Base-by-base conservation (phyloP, 1,140 invertebrate genomes). In the Dreissena rostriformis region DNA sequence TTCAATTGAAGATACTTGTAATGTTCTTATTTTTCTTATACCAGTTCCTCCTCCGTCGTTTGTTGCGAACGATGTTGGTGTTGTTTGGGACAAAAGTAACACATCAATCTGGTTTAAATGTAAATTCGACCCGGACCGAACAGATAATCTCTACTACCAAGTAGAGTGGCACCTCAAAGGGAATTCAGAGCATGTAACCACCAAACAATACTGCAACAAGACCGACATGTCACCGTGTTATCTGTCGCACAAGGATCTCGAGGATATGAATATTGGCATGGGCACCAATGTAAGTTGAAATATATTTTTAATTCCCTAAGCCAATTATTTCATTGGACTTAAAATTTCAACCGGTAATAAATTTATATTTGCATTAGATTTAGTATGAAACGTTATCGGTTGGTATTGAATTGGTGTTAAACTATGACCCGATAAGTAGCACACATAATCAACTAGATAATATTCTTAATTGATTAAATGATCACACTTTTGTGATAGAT, bases 281-380 rank as follows among this genome's bases (percentile, higher is more conserved):
- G 75, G 75, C 2, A 26, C 66, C 7, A 78, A 78, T 67, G 75
- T 78, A 78, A 71, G 26, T 67, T 39, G 39, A 39, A 39, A 5
- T 2, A 39, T 39, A 39, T 39, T 39, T 2, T 39, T 2, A 39
- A 2, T 39, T 39, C 8, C 39, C 8, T 39, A 39, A 2, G 39
- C 39, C 2, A 39, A 39, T 39, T 2, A 2, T 39, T 39, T 39
- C 4, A 8, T 39, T 39, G 2, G 8, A 39, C 8, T 8, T 39
- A 39, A 39, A 39, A 39, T 39, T 5, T 39, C 39, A 39, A 39
- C 2, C 39, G 2, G 4, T 39, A 8, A 39, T 39, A 8, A 2
- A 39, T 39, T 39, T 39, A 8, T 5, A 39, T 39, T 39, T 39
- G 39, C 39, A 5, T 39, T 5, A 39, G 2, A 39, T 8, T 39